Base-by-base conservation (phyloP, 2,888 invertebrate genomes). In the Apotomis betuletana region DNA sequence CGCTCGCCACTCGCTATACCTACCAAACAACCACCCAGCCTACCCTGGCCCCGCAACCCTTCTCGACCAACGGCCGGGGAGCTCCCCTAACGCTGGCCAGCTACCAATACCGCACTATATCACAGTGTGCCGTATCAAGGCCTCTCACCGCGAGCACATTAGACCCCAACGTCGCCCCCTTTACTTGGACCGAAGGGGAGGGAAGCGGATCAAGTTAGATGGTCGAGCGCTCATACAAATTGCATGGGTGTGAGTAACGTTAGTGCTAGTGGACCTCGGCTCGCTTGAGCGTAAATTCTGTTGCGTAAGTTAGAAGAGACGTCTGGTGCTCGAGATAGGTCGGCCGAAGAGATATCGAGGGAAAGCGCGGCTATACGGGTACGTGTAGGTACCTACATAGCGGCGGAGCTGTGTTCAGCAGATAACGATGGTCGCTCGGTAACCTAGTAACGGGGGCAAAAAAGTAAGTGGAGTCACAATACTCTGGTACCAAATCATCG, bases 231-330 rank as follows among this genome's bases (percentile, higher is more conserved):
- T 88, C 90, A 89, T 89, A 91, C 90, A 87, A 88, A 88, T 87
- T 90, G 90, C 86, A 87, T 88, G 87, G 85, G 90, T 90, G 91
- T 92, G 91, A 90, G 90, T 87, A 87, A 88, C 88, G 90, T 85
- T 87, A 88, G 87, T 85, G 85, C 87, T 86, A 82, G 82, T 86
- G 91, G 91, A 90, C 90, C 89, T 87, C 88, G 87, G 88, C 81
- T 88, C 91, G 90, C 87, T 89, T 90, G 84, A 91, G 92, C 92
- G 91, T 91, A 89, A 91, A 92, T 91, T 91, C 87, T 87, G 91
- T 92, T 91, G 91, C 92, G 92, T 92, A 92, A 92, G 91, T 89
- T 87, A 85, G 87, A 87, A 89, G 89, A 90, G 90, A 90, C 89
- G 90, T 87, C 89, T 89, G 89, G 84, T 87, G 85, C 83, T 84